Evolutionary conservation across 2,113 vertebrate species (phyloP).

Genomic region (Mesitornis unicolor): DNA sequence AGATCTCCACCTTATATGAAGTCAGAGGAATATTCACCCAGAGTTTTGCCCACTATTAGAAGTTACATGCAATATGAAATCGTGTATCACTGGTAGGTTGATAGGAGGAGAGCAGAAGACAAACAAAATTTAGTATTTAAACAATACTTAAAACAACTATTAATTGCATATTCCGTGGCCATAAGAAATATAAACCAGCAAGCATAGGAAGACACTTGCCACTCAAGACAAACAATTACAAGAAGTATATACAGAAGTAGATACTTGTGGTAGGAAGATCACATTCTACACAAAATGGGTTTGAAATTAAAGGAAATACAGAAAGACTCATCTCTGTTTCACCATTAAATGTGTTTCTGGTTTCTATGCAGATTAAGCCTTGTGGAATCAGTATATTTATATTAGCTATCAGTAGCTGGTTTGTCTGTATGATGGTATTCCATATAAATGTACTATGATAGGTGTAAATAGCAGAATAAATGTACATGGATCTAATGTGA

Average conservation of each 20-base stretch:
- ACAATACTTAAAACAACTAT: not conserved
- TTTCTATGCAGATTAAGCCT: conserved; percentile 54
- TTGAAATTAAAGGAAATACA: conserved; percentile 32
- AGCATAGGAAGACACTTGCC: not conserved
- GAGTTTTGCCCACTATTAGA: not conserved
- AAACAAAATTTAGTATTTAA: not conserved
- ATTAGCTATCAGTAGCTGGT: conserved; percentile 61
- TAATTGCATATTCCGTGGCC: not conserved
- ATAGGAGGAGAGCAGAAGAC: not conserved
- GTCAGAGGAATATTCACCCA: not conserved
- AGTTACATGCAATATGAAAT: not conserved
- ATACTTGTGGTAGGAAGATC: not conserved
- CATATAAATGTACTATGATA: conserved; percentile 63
- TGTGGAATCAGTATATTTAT: conserved; percentile 63
- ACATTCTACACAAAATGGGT: not conserved
- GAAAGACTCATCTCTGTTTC: conserved; percentile 25
- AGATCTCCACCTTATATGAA: not conserved
- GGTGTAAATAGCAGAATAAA: conserved; percentile 65
- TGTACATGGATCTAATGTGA: conserved; percentile 37
- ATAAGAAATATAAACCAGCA: not conserved
- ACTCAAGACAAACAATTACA: not conserved
- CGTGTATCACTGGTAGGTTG: not conserved
- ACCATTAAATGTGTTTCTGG: conserved; percentile 32
- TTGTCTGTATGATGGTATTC: conserved; percentile 67
- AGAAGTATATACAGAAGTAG: not conserved